A percentile compares a stretch with the other conserved stretches of the same genome.
These are phyloP conservation scores for Brachionus rubens DNA, from an alignment of 1,140 invertebrate species.

Conservation along the genomic window DNA sequence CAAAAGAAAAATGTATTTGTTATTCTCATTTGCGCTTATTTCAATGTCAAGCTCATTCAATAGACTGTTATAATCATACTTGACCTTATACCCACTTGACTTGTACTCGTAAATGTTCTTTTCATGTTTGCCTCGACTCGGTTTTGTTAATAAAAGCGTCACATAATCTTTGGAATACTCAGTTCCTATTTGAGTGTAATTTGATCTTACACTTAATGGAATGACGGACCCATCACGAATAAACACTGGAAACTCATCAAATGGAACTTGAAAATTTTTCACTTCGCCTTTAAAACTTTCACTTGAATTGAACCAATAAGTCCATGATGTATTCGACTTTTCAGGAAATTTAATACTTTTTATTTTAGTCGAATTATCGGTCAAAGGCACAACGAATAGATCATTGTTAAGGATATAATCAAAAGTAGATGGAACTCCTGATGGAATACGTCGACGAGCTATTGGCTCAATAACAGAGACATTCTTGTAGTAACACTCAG, in stretches of 20 bases:
- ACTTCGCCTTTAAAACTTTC: background rate
- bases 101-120: constrained; percentile 5
- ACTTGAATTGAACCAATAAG: constrained; percentile 18
- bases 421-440: constrained; percentile 9
- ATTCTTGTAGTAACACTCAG: constrained; percentile 12
- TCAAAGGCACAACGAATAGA: background rate
- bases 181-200: background rate
- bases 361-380: background rate
- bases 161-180: constrained; percentile 23
- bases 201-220: background rate
- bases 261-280: background rate
- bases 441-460: background rate
- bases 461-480: constrained; percentile 30
- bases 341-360: background rate
- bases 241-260: constrained; percentile 11
- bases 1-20: constrained; percentile 25
- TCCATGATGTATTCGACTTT: background rate
- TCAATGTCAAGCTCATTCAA: constrained; percentile 14
- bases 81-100: constrained; percentile 2
- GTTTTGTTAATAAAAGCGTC: background rate
- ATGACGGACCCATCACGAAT: constrained; percentile 2
- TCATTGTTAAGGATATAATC: background rate
- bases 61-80: background rate
- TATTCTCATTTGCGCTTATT: constrained; percentile 27
- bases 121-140: background rate